phyloP scores from a whole-genome alignment of 2,797 vertebrate genomes.

The Trichosurus vulpecula region DNA sequence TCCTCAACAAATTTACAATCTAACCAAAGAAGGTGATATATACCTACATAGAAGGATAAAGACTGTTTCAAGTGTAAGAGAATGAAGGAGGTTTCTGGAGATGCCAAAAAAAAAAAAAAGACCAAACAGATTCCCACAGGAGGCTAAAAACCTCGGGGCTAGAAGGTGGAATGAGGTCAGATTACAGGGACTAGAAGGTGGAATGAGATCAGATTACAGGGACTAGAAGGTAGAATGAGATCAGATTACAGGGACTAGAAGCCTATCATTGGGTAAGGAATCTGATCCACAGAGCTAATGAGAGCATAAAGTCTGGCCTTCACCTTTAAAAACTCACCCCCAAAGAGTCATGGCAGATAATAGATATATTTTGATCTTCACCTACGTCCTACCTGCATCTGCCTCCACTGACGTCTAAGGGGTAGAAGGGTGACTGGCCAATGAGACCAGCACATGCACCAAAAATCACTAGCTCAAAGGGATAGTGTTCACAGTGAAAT shows the following conservation, averaged over 20 bases:
- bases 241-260: too few species aligned
- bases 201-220: too few species aligned
- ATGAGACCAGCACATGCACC: conserved; percentile 95
- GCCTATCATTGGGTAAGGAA: too few species aligned
- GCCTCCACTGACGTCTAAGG: conserved; percentile 97
- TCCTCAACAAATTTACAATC: background rate
- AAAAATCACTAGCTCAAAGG: conserved; percentile 91
- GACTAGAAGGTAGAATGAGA: too few species aligned
- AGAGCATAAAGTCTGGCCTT: conserved; percentile 85
- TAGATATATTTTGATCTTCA: too few species aligned
- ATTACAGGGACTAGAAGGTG: too few species aligned
- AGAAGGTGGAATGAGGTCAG: too few species aligned
- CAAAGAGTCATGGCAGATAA: too few species aligned
- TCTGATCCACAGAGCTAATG: too few species aligned
- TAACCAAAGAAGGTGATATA: background rate
- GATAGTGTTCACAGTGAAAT: conserved; percentile 88
- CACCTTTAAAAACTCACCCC: too few species aligned
- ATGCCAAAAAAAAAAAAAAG: too few species aligned
- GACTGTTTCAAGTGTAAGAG: background rate
- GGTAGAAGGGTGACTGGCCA: conserved; percentile 96
- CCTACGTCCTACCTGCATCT: conserved; percentile 82
- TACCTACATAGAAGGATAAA: background rate
- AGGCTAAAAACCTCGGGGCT: too few species aligned
- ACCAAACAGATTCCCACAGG: background rate
- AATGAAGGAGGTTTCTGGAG: background rate